Evolutionary conservation across 2,113 vertebrate genomes (phyloP), one percentile per base, ranked within the genome.

Genomic region (Ceyx cyanopectus): DNA sequence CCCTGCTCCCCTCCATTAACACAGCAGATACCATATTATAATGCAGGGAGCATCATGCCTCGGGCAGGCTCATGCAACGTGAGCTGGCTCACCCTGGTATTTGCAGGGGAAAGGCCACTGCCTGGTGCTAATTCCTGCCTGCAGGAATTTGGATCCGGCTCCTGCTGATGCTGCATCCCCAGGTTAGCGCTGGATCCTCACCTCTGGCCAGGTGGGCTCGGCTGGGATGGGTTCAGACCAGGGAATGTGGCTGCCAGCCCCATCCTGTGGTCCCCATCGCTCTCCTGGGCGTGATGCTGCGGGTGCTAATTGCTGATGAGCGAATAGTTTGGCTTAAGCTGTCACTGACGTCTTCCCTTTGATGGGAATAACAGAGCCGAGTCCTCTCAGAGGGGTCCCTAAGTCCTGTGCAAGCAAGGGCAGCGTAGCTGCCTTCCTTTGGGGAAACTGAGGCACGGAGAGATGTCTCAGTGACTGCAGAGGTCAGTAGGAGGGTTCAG

Each of bases 1-100:
- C 86, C 63, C 2, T 74, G 89, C 84, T 81, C 85, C 13, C 16
- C 62, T 96, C 88, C 74, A 50, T 92, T 75, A 95, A n/a, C 5
- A 0, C 73, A n/a, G 92, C 90, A 85, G 87, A 85, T 80, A 14
- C 48, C 0, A 0, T 11, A n/a, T 87, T 92, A 60, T 6, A 32
- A 78, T 84, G 90, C 67, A 1, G 26, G 73, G 72, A 90, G 67
- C 81, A 15, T 84, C 61, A 3, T 62, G 86, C 82, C 76, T 68
- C 1, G 2, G 81, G 81, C 50, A 1, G 70, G 69, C 14, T 6
- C 48, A 37, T 18, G 23, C 6, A 3, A 12, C 1, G 6, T 12
- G 69, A 67, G 81, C 48, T 2, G 16, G 74, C 87, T 95, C 78
- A 57, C 62, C 93, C 81, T 54, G 62, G 21, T 62, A 5, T 73